Evolutionary conservation across 2,888 invertebrate species (phyloP).

Genomic region (Phoenoteleia sp.): DNA sequence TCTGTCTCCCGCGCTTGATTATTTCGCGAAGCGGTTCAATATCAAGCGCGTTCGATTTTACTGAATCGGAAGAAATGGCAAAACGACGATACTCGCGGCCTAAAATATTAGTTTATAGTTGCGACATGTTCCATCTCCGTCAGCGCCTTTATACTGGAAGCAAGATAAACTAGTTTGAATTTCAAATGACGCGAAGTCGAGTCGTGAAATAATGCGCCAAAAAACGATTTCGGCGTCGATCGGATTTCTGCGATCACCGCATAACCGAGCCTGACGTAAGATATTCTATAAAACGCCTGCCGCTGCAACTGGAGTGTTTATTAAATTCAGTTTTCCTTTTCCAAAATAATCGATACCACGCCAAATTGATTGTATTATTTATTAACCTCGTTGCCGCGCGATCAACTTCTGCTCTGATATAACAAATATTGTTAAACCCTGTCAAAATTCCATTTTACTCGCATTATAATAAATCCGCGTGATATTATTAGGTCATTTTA

Average conservation of each 20-base stretch:
- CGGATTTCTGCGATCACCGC: slow-evolving; percentile 67
- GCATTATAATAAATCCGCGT: slow-evolving; percentile 29
- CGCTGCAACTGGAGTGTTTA: slow-evolving; percentile 59
- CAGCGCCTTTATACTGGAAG: slow-evolving; percentile 62
- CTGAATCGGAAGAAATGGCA: slow-evolving; percentile 13
- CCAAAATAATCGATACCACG: slow-evolving; percentile 72
- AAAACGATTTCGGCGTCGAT: slow-evolving; percentile 69
- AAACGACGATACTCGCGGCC: slow-evolving; percentile 51
- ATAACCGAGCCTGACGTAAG: slow-evolving; percentile 60
- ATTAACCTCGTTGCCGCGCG: slow-evolving; percentile 45
- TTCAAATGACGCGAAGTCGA: slow-evolving; percentile 77
- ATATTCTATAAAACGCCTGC: slow-evolving; percentile 70
- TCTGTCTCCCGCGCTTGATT: background rate
- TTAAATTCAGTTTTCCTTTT: slow-evolving; percentile 65
- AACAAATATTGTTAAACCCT: slow-evolving; percentile 44
- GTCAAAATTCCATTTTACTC: slow-evolving; percentile 41
- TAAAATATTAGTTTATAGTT: slow-evolving; percentile 77
- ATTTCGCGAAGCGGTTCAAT: background rate
- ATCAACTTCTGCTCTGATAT: slow-evolving; percentile 26
- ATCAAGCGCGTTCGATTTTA: slow-evolving; percentile 32
- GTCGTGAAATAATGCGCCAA: slow-evolving; percentile 70
- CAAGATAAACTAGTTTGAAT: slow-evolving; percentile 81
- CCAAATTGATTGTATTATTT: slow-evolving; percentile 62
- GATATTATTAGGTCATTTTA: background rate
- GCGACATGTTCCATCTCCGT: slow-evolving; percentile 58